phyloP scores from a whole-genome alignment of 1,140 invertebrate genomes.

The Ips typographus region DNA sequence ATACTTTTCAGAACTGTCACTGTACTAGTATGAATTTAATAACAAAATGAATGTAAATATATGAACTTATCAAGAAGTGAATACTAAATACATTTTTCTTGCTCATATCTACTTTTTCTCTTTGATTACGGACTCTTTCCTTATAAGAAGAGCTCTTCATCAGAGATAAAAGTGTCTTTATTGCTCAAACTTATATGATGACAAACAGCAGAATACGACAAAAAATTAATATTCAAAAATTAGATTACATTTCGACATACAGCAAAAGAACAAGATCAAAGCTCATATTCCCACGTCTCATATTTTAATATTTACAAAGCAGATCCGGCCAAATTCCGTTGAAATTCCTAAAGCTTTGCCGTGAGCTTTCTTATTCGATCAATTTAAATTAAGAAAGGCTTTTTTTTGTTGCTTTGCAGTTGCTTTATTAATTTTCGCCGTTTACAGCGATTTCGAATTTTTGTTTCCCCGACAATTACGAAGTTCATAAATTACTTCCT shows the following conservation, averaged over 20 bases:
- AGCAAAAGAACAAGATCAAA: slow-evolving; percentile 21
- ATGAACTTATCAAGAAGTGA: too few species aligned
- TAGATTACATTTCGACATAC: slow-evolving; percentile 4
- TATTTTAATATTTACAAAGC: slow-evolving; percentile 28
- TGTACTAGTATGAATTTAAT: too few species aligned
- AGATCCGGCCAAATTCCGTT: slow-evolving; percentile 15
- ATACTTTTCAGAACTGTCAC: too few species aligned
- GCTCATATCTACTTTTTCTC: too few species aligned
- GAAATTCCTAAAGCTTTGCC: slow-evolving; percentile 11
- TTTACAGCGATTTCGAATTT: slow-evolving; percentile 20
- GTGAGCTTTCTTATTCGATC: slow-evolving; percentile 16
- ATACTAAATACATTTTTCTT: too few species aligned
- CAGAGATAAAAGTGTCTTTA: too few species aligned
- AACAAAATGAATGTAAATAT: too few species aligned
- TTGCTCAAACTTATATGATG: too few species aligned
- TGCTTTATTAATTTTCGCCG: slow-evolving; percentile 30
- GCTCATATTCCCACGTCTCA: slow-evolving; percentile 15
- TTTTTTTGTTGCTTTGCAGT: slow-evolving; percentile 8
- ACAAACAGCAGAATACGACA: not conserved
- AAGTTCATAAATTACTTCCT: slow-evolving; percentile 37
- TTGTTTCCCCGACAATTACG: slow-evolving; percentile 45
- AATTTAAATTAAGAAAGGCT: slow-evolving; percentile 26
- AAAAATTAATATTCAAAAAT: slow-evolving; percentile 20
- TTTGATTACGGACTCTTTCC: too few species aligned
- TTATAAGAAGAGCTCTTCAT: too few species aligned